These are phyloP conservation scores for Congeria kusceri DNA, from an alignment of 2,888 invertebrate genomes.

Conservation along the genomic window DNA sequence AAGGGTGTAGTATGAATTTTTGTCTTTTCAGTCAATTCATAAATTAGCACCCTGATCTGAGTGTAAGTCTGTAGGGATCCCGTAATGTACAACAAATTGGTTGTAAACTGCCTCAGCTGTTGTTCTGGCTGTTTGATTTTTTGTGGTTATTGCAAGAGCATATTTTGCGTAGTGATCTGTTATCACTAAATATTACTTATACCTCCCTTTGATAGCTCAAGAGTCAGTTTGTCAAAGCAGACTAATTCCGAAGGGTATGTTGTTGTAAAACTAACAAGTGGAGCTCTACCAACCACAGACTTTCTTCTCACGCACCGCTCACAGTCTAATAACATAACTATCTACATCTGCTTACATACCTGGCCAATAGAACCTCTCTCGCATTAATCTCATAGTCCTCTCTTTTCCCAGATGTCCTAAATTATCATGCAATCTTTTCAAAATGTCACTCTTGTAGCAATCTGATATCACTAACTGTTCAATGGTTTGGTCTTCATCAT, in stretches of 20 bases:
- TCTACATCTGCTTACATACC: slow-evolving; percentile 3
- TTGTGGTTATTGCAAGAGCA: slow-evolving; percentile 10
- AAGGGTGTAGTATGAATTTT: neutral
- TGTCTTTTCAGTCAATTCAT: neutral
- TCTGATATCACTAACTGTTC: slow-evolving; percentile 6
- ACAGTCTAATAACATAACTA: neutral
- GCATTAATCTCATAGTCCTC: neutral
- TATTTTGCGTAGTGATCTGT: slow-evolving; percentile 8
- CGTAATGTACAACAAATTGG: neutral
- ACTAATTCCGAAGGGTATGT: slow-evolving; percentile 9
- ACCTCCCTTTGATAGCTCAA: neutral
- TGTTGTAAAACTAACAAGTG: neutral
- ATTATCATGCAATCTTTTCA: slow-evolving; percentile 2
- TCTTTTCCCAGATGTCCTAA: slow-evolving; percentile 8
- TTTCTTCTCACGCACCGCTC: slow-evolving; percentile 3
- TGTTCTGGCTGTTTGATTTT: slow-evolving; percentile 21
- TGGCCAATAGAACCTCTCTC: slow-evolving; percentile 14
- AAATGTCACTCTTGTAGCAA: neutral
- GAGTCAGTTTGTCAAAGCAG: neutral
- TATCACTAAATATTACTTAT: neutral
- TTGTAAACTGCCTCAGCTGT: neutral
- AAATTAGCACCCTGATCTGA: neutral
- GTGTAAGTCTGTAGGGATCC: neutral
- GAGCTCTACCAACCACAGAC: neutral
- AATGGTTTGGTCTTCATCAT: neutral